phyloP scores from a whole-genome alignment of 2,113 vertebrate genomes.

The Psophia crepitans region DNA sequence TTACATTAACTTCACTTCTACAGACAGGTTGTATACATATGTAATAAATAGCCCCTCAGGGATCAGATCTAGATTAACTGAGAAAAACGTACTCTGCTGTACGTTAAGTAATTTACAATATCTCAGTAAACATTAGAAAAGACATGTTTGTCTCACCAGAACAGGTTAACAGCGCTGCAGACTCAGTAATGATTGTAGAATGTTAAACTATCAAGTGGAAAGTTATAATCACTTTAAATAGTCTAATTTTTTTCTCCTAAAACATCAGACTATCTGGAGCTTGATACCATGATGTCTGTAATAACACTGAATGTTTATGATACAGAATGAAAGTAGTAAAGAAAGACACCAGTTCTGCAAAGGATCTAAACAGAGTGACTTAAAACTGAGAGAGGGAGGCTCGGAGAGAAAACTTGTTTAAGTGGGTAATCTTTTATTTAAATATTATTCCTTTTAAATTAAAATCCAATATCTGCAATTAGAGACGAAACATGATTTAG shows the following conservation, averaged over 20 bases:
- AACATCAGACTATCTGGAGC: constrained; percentile 35
- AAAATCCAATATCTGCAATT: constrained; percentile 8
- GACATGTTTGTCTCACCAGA: constrained; percentile 59
- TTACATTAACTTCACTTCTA: constrained; percentile 81
- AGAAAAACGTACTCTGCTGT: constrained; percentile 68
- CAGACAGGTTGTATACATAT: constrained; percentile 79
- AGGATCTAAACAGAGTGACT: constrained; percentile 25
- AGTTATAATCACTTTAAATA: constrained; percentile 61
- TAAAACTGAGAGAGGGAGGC: not conserved
- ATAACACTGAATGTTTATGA: constrained; percentile 44
- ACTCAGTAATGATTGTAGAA: constrained; percentile 34
- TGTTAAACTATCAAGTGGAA: constrained; percentile 60
- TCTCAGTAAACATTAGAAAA: constrained; percentile 73
- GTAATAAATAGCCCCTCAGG: constrained; percentile 80
- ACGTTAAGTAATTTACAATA: constrained; percentile 77
- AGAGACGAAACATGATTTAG: not conserved
- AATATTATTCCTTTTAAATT: constrained; percentile 43
- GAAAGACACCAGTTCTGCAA: constrained; percentile 25
- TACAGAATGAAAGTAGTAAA: constrained; percentile 24
- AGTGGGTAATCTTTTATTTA: constrained; percentile 31
- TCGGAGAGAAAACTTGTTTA: constrained; percentile 23
- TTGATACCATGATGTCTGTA: constrained; percentile 36
- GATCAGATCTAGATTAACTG: constrained; percentile 79
- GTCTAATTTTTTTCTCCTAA: constrained; percentile 42
- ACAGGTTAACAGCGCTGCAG: constrained; percentile 58